These are phyloP conservation scores for Tachyglossus aculeatus DNA, from an alignment of 2,797 vertebrate species.

Conservation along the genomic window DNA sequence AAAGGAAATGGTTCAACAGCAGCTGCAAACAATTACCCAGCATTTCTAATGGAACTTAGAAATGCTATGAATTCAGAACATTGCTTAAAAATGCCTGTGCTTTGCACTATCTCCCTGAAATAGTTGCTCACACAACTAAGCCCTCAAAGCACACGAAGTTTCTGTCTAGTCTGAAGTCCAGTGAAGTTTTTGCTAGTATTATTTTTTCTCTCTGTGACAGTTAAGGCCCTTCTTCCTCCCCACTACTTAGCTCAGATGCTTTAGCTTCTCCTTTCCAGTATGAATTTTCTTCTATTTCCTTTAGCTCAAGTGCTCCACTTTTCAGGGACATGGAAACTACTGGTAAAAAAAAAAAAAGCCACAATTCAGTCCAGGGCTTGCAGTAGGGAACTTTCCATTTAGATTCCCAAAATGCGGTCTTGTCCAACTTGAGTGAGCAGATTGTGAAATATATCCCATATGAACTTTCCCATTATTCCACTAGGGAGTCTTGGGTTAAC, in stretches of 20 bases:
- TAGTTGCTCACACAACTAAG: neutral
- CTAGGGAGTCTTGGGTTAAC: slow-evolving; percentile 9
- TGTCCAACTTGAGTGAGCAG: slow-evolving; percentile 36
- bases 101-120: slow-evolving; percentile 15
- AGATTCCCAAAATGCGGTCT: neutral
- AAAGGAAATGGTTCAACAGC: slow-evolving; percentile 65
- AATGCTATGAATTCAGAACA: slow-evolving; percentile 57
- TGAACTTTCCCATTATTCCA: slow-evolving; percentile 23
- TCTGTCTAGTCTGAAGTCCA: neutral
- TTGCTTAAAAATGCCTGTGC: slow-evolving; percentile 31
- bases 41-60: slow-evolving; percentile 51
- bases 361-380: slow-evolving; percentile 20
- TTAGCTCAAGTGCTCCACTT: slow-evolving; percentile 32
- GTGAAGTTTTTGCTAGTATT: neutral
- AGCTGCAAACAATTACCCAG: slow-evolving; percentile 73
- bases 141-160: too few relatives aligned
- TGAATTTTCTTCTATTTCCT: slow-evolving; percentile 25
- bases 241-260: neutral
- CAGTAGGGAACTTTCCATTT: slow-evolving; percentile 35
- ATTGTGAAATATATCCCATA: slow-evolving; percentile 33
- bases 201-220: too few relatives aligned
- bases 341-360: slow-evolving; percentile 28
- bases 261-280: slow-evolving; percentile 31
- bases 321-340: slow-evolving; percentile 40
- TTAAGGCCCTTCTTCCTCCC: too few relatives aligned